Conservation (phyloP, 1,140 invertebrate genomes). For the Meteorus sp. region DNA sequence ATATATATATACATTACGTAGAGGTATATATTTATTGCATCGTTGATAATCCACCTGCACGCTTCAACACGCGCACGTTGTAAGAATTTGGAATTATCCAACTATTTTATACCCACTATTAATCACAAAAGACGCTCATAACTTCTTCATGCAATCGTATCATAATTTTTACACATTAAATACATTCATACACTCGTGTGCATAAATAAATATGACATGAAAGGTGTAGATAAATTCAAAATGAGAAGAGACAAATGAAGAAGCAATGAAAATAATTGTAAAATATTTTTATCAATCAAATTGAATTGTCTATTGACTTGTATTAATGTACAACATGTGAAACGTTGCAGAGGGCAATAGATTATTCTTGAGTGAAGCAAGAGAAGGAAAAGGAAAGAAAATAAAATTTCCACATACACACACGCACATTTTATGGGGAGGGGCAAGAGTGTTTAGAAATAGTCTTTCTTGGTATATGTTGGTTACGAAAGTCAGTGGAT, state of each 20-base stretch:
- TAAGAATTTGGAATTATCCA: not conserved
- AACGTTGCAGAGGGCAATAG: too few species aligned
- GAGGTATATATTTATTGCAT: not conserved
- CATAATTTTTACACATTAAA: too few species aligned
- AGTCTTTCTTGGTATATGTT: constrained; percentile 23
- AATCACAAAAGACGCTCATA: not conserved
- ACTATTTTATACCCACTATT: not conserved
- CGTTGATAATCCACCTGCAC: constrained; percentile 21
- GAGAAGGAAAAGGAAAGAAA: too few species aligned
- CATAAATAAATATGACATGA: too few species aligned
- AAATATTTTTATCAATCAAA: too few species aligned
- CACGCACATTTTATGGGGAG: not conserved
- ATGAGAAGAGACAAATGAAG: too few species aligned
- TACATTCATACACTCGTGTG: too few species aligned
- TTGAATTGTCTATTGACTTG: too few species aligned
- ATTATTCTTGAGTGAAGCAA: too few species aligned
- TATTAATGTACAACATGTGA: not conserved
- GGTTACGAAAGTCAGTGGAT: constrained; percentile 58
- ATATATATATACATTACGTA: constrained; percentile 15
- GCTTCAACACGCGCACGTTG: not conserved
- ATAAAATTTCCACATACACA: not conserved
- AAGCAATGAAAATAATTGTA: too few species aligned
- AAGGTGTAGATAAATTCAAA: too few species aligned
- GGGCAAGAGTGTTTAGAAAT: constrained; percentile 26
- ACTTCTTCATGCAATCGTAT: not conserved